Conservation (phyloP, 2,797 vertebrate genomes). For the Anguilla marmorata region DNA sequence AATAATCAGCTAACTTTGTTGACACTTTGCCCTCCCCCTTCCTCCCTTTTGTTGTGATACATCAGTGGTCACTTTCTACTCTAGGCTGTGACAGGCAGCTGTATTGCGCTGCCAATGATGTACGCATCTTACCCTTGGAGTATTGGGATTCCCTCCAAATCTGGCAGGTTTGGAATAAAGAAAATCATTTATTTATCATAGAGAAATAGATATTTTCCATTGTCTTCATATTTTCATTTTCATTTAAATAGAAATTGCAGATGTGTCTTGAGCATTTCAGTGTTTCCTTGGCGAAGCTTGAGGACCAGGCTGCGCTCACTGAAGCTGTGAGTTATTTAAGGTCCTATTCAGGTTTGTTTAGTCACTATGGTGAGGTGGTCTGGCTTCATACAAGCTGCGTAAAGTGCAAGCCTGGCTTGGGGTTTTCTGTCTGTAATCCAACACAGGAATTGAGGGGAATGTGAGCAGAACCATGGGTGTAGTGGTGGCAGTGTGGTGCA, state of each 20-base stretch:
- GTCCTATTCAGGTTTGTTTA: too few relatives aligned
- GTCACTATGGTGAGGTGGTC: too few relatives aligned
- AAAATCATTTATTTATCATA: neutral
- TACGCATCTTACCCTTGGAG: neutral
- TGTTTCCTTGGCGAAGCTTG: neutral
- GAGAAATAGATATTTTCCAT: neutral
- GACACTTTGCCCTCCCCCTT: neutral
- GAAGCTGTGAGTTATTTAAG: neutral
- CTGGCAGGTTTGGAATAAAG: neutral
- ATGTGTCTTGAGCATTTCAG: neutral
- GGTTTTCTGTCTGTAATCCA: too few relatives aligned
- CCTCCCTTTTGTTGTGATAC: neutral
- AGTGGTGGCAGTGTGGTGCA: too few relatives aligned
- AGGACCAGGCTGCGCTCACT: neutral
- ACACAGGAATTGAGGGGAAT: too few relatives aligned
- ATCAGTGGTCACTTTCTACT: neutral
- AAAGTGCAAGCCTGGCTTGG: too few relatives aligned
- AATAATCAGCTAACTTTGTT: neutral
- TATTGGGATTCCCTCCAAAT: neutral
- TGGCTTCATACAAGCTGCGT: too few relatives aligned
- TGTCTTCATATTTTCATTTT: neutral
- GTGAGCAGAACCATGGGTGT: too few relatives aligned
- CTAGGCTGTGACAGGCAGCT: neutral
- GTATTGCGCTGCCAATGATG: neutral
- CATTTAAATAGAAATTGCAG: neutral